Evolutionary conservation across 1,140 invertebrate species (phyloP).

Genomic region (Drosophila baimaii): DNA sequence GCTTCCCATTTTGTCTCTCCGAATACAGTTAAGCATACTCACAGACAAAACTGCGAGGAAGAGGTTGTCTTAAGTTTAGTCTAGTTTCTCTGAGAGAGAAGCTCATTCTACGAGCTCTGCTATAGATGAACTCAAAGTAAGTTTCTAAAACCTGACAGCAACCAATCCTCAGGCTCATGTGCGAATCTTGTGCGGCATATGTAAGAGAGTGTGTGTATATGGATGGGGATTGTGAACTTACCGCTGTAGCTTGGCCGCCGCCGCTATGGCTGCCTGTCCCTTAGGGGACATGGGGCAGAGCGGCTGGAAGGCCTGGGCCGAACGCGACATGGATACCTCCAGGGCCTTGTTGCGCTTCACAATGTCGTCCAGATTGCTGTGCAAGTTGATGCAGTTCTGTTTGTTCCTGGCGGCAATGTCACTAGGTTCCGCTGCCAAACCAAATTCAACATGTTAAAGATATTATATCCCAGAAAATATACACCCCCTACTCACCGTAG

Average conservation of each 20-base stretch:
- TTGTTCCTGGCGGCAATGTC: slow-evolving; percentile 72
- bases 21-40: too few relatives aligned
- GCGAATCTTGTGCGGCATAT: slow-evolving; percentile 17
- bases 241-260: slow-evolving; percentile 80
- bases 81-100: too few relatives aligned
- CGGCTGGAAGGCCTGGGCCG: slow-evolving; percentile 91
- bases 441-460: not conserved
- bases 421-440: slow-evolving; percentile 68
- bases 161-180: slow-evolving; percentile 40
- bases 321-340: slow-evolving; percentile 92
- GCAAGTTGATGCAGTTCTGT: slow-evolving; percentile 83
- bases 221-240: slow-evolving; percentile 37
- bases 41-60: too few relatives aligned
- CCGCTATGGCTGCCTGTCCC: slow-evolving; percentile 57
- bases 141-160: slow-evolving; percentile 2
- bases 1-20: too few relatives aligned
- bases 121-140: too few relatives aligned
- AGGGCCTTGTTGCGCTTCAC: slow-evolving; percentile 84
- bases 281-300: slow-evolving; percentile 92
- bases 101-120: too few relatives aligned
- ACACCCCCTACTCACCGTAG: slow-evolving; percentile 86
- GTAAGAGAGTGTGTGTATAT: slow-evolving; percentile 12
- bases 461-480: not conserved
- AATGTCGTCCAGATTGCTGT: slow-evolving; percentile 83
- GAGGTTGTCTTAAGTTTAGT: too few relatives aligned